These are phyloP conservation scores for Heteromyza rotundicornis DNA, from an alignment of 2,888 invertebrate genomes.

Conservation along the genomic window DNA sequence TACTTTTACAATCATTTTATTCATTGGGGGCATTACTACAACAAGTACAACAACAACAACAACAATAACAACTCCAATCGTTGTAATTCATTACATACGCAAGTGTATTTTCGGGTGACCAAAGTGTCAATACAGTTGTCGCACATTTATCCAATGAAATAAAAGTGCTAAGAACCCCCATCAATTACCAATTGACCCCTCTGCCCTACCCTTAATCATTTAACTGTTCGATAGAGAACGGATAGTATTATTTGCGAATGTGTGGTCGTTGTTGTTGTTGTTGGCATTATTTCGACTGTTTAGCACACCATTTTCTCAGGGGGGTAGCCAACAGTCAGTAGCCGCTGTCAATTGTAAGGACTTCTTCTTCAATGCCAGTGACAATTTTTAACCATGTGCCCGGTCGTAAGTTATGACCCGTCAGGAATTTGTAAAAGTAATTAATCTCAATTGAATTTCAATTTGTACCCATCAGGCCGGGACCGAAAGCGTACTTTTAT, in stretches of 20 bases:
- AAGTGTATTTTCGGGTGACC: conserved; percentile 25
- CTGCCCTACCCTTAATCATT: no score
- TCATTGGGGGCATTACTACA: neutral
- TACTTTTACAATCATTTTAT: no score
- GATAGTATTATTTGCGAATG: conserved; percentile 2
- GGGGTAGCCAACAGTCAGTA: no score
- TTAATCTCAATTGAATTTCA: conserved; percentile 56
- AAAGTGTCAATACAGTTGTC: conserved; percentile 25
- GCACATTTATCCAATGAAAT: conserved; percentile 26
- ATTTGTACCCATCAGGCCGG: conserved; percentile 38
- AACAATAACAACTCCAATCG: no score
- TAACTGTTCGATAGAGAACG: no score
- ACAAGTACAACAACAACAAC: no score
- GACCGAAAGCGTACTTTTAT: conserved; percentile 31
- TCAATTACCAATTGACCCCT: conserved; percentile 20
- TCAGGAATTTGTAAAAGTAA: conserved; percentile 41
- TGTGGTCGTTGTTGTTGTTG: conserved; percentile 6
- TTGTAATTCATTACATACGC: conserved; percentile 23
- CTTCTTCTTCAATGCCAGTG: neutral
- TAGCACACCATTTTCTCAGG: conserved; percentile 45
- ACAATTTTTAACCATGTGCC: neutral
- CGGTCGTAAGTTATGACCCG: conserved; percentile 39
- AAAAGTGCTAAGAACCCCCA: conserved; percentile 22
- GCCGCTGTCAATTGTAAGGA: no score
- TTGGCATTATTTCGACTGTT: conserved; percentile 22